Conservation (phyloP, 2,888 invertebrate species). For the Ornithoptera alexandrae region DNA sequence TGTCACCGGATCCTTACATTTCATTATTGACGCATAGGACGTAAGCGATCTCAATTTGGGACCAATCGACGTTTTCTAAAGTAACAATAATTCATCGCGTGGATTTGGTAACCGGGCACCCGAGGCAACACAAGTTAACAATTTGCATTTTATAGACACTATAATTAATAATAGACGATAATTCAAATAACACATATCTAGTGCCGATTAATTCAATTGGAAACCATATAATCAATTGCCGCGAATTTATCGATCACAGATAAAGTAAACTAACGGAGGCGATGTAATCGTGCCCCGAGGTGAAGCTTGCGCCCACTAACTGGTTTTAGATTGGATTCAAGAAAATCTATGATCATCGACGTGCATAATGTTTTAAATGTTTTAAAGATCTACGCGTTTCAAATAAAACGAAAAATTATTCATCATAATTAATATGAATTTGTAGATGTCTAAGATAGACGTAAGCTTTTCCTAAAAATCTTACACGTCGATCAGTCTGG, state of each 20-base stretch:
- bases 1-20: not conserved
- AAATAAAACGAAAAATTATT: not conserved
- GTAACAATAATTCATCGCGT: conserved; percentile 15
- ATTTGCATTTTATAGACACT: conserved; percentile 19
- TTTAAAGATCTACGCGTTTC: not conserved
- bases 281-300: conserved; percentile 24
- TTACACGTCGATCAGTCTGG: too few species aligned
- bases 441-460: too few species aligned
- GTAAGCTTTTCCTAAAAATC: too few species aligned
- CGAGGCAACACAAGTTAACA: conserved; percentile 1
- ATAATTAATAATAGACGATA: conserved; percentile 25
- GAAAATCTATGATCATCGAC: conserved; percentile 15
- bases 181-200: conserved; percentile 21
- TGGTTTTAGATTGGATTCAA: conserved; percentile 10
- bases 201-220: conserved; percentile 25
- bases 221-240: conserved; percentile 24
- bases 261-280: conserved; percentile 27
- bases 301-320: conserved; percentile 3
- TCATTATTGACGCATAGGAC: not conserved
- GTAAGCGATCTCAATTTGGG: not conserved
- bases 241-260: conserved; percentile 27
- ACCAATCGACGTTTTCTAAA: not conserved
- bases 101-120: conserved; percentile 18
- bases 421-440: too few species aligned
- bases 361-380: not conserved